These are phyloP conservation scores for Zaprionus kolodkinae DNA, from an alignment of 1,140 invertebrate species.

Conservation along the genomic window DNA sequence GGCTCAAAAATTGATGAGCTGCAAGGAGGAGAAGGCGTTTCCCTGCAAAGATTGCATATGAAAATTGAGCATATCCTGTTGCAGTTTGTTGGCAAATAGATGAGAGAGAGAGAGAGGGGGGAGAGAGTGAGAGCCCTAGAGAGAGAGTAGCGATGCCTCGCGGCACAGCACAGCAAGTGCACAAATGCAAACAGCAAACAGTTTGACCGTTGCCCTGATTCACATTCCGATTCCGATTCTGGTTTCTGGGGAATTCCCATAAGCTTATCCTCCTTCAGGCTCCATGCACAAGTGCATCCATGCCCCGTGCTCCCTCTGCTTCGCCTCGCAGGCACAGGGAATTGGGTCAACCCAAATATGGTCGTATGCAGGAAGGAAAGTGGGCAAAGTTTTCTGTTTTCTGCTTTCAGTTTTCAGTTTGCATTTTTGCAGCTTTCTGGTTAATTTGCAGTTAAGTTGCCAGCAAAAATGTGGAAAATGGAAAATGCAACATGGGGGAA, in stretches of 20 bases:
- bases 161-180: constrained; percentile 13
- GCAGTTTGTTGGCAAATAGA: constrained; percentile 9
- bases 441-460: constrained; percentile 30
- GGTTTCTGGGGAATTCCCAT: constrained; percentile 1
- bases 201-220: not conserved
- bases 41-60: constrained; percentile 21
- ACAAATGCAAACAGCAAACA: constrained; percentile 35
- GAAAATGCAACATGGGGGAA: constrained; percentile 7
- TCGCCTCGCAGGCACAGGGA: not conserved
- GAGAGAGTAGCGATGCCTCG: not conserved
- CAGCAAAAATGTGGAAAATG: constrained; percentile 10
- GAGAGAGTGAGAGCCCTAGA: not conserved
- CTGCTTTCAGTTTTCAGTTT: constrained; percentile 11
- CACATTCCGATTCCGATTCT: not conserved
- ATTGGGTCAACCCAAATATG: constrained; percentile 19
- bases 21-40: too few species aligned
- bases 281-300: too few species aligned
- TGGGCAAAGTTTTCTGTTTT: not conserved
- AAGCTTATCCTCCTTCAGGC: too few species aligned
- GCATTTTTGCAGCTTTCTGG: constrained; percentile 10
- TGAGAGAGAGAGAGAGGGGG: not conserved
- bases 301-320: too few species aligned
- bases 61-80: constrained; percentile 17
- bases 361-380: not conserved
- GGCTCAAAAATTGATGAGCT: constrained; percentile 43